These are phyloP conservation scores for Ivindomyrus marchei DNA, from an alignment of 2,113 vertebrate genomes.

Conservation along the genomic window DNA sequence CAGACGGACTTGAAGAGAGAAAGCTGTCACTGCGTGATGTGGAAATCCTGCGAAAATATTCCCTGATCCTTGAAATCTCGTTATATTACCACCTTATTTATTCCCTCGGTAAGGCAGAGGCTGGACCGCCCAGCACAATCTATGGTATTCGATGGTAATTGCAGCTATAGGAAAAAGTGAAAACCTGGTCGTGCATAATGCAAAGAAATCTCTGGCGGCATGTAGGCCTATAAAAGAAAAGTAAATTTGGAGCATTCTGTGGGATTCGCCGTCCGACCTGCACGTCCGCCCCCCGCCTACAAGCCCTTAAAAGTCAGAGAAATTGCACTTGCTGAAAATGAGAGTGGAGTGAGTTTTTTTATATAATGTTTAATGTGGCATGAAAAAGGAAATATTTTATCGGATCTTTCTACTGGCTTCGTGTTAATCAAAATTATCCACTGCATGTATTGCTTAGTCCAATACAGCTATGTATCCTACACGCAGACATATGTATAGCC, in stretches of 20 bases:
- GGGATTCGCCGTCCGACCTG: not conserved
- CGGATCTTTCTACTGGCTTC: not conserved
- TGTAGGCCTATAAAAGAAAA: not conserved
- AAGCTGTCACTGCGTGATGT: not conserved
- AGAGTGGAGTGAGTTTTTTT: not conserved
- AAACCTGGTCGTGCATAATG: not conserved
- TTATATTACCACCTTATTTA: not conserved
- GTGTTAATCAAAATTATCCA: not conserved
- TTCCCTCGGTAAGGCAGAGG: not conserved
- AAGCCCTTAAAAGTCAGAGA: not conserved
- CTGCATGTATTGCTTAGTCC: not conserved
- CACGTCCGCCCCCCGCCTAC: not conserved
- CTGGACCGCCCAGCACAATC: not conserved
- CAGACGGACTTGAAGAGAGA: not conserved
- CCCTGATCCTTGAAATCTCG: not conserved
- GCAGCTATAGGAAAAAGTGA: not conserved
- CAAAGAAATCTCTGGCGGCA: not conserved
- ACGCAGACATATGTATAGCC: not conserved
- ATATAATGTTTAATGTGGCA: not conserved
- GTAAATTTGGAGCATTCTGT: not conserved
- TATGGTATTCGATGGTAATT: not conserved
- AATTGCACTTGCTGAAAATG: not conserved
- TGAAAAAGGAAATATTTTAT: not conserved
- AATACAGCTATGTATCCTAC: not conserved
- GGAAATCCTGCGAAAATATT: not conserved